These are phyloP conservation scores for Oconnorella tubifera DNA, from an alignment of 2,888 invertebrate species.

Conservation along the genomic window DNA sequence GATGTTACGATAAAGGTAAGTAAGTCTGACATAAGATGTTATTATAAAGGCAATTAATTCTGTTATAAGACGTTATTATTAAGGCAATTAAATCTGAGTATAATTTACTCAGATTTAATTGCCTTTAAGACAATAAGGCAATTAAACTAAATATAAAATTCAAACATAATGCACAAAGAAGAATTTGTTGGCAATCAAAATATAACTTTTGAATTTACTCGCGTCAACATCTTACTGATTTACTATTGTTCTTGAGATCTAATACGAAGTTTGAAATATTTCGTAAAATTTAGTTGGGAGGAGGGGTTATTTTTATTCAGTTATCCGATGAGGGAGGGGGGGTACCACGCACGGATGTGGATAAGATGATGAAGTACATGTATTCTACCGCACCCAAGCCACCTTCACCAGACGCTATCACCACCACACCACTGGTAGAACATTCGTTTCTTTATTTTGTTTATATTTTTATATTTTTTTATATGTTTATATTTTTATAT, in stretches of 20 bases:
- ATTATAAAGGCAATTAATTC: too few relatives aligned
- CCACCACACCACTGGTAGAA: constrained; percentile 64
- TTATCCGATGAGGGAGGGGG: constrained; percentile 95
- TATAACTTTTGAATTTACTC: too few relatives aligned
- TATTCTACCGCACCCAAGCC: constrained; percentile 98
- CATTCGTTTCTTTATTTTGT: neutral
- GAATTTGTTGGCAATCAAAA: too few relatives aligned
- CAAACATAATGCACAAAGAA: too few relatives aligned
- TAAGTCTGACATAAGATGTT: too few relatives aligned
- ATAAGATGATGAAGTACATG: constrained; percentile 97
- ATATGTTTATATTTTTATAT: too few relatives aligned
- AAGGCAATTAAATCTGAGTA: too few relatives aligned
- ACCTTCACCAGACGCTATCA: constrained; percentile 58
- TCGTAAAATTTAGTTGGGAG: neutral
- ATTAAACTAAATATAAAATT: too few relatives aligned
- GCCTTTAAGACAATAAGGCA: too few relatives aligned
- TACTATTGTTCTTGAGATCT: neutral
- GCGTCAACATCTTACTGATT: too few relatives aligned
- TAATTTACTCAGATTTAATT: too few relatives aligned
- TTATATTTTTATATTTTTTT: neutral
- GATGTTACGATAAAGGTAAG: constrained; percentile 97
- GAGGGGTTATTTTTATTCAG: constrained; percentile 48
- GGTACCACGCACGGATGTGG: constrained; percentile 70
- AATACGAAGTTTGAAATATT: neutral
- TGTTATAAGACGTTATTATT: too few relatives aligned